A percentile compares a stretch with the other conserved stretches of the same genome.
Conservation (phyloP, 2,113 vertebrate genomes). For the Picathartes gymnocephalus region DNA sequence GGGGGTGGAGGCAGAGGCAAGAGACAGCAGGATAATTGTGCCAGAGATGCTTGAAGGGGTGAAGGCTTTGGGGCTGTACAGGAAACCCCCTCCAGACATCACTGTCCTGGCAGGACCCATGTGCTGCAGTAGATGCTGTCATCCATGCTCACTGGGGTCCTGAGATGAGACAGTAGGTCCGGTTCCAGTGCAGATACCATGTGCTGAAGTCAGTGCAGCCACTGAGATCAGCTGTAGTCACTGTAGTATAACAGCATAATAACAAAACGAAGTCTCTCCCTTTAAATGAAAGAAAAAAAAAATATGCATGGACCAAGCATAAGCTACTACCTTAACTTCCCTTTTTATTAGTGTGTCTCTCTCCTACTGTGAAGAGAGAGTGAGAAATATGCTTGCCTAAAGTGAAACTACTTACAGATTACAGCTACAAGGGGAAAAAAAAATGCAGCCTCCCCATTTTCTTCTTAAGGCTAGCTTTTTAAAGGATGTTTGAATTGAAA, state of each 20-base stretch:
- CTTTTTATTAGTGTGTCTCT: constrained; percentile 21
- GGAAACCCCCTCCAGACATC: neutral
- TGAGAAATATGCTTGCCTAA: constrained; percentile 27
- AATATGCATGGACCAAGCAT: neutral
- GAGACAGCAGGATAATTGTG: neutral
- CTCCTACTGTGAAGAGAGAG: constrained; percentile 20
- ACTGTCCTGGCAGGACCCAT: neutral
- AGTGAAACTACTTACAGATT: constrained; percentile 36
- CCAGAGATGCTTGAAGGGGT: neutral
- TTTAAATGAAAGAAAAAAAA: neutral
- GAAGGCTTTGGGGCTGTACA: neutral
- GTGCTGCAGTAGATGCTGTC: neutral
- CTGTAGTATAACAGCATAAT: neutral
- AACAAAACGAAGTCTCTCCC: neutral
- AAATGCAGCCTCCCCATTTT: neutral
- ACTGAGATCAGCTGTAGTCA: neutral
- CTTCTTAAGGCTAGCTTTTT: constrained; percentile 7
- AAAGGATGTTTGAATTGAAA: constrained; percentile 20
- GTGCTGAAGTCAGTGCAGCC: neutral
- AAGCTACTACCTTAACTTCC: constrained; percentile 17
- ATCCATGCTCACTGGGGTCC: neutral
- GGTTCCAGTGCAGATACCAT: neutral
- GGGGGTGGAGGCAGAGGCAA: neutral
- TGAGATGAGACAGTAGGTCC: neutral
- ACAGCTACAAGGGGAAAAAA: neutral